These are phyloP conservation scores for Drosophila longiperda DNA, from an alignment of 2,888 invertebrate species.

Conservation along the genomic window DNA sequence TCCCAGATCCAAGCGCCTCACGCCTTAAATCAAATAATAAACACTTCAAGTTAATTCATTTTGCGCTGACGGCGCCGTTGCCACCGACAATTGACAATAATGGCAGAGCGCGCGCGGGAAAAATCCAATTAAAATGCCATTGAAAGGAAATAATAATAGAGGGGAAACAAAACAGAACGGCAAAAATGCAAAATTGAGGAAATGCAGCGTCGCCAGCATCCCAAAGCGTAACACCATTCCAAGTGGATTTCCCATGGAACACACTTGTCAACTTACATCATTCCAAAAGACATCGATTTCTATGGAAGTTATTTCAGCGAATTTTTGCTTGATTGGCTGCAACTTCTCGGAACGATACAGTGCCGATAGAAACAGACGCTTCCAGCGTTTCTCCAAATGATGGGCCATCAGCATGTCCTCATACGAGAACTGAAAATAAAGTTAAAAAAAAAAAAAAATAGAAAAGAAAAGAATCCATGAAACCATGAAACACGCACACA, in stretches of 20 bases:
- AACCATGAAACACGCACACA: constrained; percentile 40
- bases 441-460: not conserved
- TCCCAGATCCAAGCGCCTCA: constrained; percentile 17
- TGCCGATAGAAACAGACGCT: constrained; percentile 88
- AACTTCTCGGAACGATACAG: constrained; percentile 89
- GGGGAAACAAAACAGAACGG: constrained; percentile 81
- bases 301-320: constrained; percentile 91
- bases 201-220: constrained; percentile 60
- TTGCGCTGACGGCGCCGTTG: constrained; percentile 65
- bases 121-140: constrained; percentile 84
- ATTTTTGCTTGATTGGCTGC: constrained; percentile 93
- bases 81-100: constrained; percentile 81
- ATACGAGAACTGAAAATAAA: constrained; percentile 81
- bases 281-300: constrained; percentile 87
- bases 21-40: constrained; percentile 83
- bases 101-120: constrained; percentile 79
- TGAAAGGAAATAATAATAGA: constrained; percentile 82
- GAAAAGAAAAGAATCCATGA: constrained; percentile 11
- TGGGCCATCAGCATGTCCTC: constrained; percentile 85
- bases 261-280: constrained; percentile 78
- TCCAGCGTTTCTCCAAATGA: constrained; percentile 89
- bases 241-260: not conserved
- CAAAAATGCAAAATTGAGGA: constrained; percentile 76
- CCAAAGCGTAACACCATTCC: constrained; percentile 21
- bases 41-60: constrained; percentile 84